Base-by-base conservation (phyloP, 2,888 invertebrate genomes). In the Agrotis ipsilon region DNA sequence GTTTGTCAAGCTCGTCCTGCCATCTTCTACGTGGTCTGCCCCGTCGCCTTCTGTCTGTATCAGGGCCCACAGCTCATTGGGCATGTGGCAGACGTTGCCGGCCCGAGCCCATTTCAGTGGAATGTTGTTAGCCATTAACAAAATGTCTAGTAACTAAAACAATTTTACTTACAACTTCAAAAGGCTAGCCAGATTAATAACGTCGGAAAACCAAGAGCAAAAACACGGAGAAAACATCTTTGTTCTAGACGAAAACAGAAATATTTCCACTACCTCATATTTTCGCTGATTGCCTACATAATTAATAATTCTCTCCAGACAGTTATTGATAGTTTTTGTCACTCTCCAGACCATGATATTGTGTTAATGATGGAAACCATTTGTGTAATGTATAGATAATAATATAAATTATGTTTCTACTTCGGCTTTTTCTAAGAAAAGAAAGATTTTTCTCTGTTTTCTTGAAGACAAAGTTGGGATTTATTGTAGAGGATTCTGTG, bases 261-360 rank as follows among this genome's bases (percentile, higher is more conserved):
- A 18, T 16, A 72, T 46, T 78, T 39, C 52, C 79, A 2, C 13
- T 21, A 46, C 19, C 72, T 27, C 46, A 52, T 72, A 78, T 72
- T 58, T 43, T 52, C 13, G 14, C 51, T 78, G 48, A 70, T 54
- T 67, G 54, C 72, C 45, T 49, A 72, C 70, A 82, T 78, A 84
- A 81, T 84, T 80, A 77, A 84, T 84, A 75, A 71, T 71, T 24
- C 51, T 6, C 19, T 13, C 19, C 24, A 9, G 84, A 84, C 86
- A 84, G 80, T 77, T 86, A 86, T 85, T 78, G 83, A 85, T 86
- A 67, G 84, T 78, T 85, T 86, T 86, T 80, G 83, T 78, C 85
- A 86, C 85, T 75, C 70, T 75, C 68, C 54, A 49, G 64, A 18
- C 58, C 70, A 64, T 69, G 80, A 80, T 86, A 78, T 78, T 71